These are phyloP conservation scores for Fragum sueziense DNA, from an alignment of 2,888 invertebrate species.

Conservation along the genomic window DNA sequence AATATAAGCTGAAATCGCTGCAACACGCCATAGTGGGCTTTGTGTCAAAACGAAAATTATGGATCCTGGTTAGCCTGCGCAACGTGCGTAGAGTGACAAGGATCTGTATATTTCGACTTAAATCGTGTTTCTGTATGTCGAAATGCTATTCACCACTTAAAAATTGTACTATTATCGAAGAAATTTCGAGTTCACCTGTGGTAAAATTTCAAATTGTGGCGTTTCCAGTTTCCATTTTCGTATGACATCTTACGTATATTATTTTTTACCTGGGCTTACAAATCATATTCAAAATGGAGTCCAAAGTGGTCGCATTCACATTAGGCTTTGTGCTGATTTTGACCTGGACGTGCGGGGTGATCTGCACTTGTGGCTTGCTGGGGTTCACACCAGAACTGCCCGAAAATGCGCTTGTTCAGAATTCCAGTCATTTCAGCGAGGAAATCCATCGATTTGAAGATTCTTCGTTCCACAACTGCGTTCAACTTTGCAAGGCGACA, in stretches of 20 bases:
- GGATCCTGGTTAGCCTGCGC: no score
- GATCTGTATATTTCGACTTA: no score
- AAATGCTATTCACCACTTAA: no score
- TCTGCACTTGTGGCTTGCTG: background rate
- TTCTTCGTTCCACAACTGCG: background rate
- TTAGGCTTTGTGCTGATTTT: background rate
- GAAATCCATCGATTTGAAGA: background rate
- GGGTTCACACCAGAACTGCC: background rate
- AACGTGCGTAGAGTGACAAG: no score
- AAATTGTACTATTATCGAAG: no score
- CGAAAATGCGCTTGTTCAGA: background rate
- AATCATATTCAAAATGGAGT: background rate
- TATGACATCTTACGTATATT: no score
- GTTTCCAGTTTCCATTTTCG: no score
- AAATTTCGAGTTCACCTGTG: no score
- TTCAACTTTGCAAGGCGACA: background rate
- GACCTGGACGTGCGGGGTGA: background rate
- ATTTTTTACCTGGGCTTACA: background rate
- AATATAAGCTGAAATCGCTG: background rate
- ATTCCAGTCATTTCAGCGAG: background rate
- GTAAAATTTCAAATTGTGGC: no score
- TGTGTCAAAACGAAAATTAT: no score
- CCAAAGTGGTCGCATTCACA: background rate
- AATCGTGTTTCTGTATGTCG: no score
- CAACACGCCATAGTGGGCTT: no score